phyloP scores from a whole-genome alignment of 2,113 vertebrate species.

The Solea solea region DNA sequence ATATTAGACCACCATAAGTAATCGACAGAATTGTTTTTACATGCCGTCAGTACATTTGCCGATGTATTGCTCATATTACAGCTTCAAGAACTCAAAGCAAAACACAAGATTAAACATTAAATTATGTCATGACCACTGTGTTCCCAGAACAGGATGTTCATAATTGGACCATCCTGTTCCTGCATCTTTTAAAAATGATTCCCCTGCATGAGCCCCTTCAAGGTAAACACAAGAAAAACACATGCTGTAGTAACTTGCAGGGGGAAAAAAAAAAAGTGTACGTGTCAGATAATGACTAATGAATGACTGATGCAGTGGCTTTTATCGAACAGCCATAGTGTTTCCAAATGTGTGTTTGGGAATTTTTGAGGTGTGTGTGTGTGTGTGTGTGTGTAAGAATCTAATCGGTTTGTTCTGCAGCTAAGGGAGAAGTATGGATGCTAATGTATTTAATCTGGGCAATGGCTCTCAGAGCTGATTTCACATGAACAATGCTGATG shows the following conservation, averaged over 20 bases:
- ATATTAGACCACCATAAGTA: too few species aligned
- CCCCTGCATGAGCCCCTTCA: slow-evolving; percentile 2
- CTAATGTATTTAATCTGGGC: slow-evolving; percentile 68
- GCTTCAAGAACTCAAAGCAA: not conserved
- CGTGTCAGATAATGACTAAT: slow-evolving; percentile 34
- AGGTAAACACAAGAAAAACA: slow-evolving; percentile 31
- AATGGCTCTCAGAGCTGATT: slow-evolving; percentile 77
- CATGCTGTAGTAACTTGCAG: slow-evolving; percentile 1
- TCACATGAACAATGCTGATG: slow-evolving; percentile 78
- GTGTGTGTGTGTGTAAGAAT: slow-evolving; percentile 14
- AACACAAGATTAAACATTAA: slow-evolving; percentile 7
- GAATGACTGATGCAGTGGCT: slow-evolving; percentile 1
- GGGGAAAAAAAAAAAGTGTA: not conserved
- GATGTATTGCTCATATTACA: not conserved
- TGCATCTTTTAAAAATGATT: slow-evolving; percentile 6
- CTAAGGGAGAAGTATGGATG: slow-evolving; percentile 59
- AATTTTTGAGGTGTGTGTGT: slow-evolving; percentile 20
- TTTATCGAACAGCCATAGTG: not conserved
- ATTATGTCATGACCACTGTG: not conserved
- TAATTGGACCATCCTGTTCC: slow-evolving; percentile 21
- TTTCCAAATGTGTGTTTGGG: slow-evolving; percentile 27
- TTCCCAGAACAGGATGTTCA: slow-evolving; percentile 31
- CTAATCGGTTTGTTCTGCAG: slow-evolving; percentile 64
- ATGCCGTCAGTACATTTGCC: not conserved
- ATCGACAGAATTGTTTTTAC: not conserved